Evolutionary conservation across 2,113 vertebrate genomes (phyloP).

Genomic region (Prinia subflava): DNA sequence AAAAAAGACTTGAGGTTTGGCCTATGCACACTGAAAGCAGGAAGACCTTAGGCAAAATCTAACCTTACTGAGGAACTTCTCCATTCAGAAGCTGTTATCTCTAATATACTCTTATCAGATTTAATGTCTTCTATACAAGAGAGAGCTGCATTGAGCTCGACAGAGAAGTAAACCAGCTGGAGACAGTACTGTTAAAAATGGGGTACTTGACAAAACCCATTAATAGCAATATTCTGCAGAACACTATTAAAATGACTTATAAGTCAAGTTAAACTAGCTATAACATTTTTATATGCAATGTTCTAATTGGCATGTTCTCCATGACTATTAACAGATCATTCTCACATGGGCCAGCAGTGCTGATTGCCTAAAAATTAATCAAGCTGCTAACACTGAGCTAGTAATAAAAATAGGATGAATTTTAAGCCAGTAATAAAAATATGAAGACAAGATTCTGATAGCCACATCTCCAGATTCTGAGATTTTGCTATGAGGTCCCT

Average conservation of each 20-base stretch:
- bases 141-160: background rate
- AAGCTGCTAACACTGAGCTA: background rate
- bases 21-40: background rate
- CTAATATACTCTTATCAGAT: background rate
- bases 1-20: background rate
- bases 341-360: background rate
- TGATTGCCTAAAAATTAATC: background rate
- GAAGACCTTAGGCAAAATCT: background rate
- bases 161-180: slow-evolving; percentile 5
- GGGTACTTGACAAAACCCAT: slow-evolving; percentile 19
- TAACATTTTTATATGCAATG: background rate
- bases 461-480: background rate
- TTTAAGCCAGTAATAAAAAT: background rate
- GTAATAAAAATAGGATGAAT: background rate
- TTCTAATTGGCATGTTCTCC: background rate
- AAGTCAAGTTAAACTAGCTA: background rate
- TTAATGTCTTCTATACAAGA: background rate
- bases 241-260: background rate
- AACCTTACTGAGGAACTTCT: slow-evolving; percentile 1
- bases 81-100: background rate
- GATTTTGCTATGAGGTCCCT: background rate
- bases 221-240: background rate
- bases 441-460: background rate
- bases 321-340: background rate
- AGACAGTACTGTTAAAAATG: background rate